Evolutionary conservation across 2,797 vertebrate species (phyloP).

Genomic region (Clarias fuscus): DNA sequence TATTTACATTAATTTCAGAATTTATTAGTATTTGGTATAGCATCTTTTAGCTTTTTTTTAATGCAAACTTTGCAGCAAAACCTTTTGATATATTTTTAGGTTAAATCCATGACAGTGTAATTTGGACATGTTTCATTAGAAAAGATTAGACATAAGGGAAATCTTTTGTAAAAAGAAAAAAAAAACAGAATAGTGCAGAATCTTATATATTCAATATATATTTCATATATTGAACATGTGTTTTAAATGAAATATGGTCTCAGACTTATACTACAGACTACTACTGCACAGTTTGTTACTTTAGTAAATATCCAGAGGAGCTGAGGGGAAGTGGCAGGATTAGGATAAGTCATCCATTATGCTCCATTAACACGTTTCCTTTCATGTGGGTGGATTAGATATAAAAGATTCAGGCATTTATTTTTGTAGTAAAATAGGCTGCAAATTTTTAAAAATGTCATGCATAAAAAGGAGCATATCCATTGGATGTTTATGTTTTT

Average conservation of each 20-base stretch:
- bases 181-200: background rate
- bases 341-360: slow-evolving; percentile 46
- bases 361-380: background rate
- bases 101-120: background rate
- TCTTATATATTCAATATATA: background rate
- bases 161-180: background rate
- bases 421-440: background rate
- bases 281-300: background rate
- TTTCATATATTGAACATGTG: background rate
- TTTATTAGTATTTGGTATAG: background rate
- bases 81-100: background rate
- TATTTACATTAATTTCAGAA: no score
- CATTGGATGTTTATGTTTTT: background rate
- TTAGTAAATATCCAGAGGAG: background rate
- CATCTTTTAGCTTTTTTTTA: background rate
- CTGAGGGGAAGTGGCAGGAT: slow-evolving; percentile 32
- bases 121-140: background rate
- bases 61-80: background rate
- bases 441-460: background rate
- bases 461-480: background rate
- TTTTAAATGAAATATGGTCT: background rate
- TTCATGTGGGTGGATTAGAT: slow-evolving; percentile 5
- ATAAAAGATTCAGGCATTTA: background rate
- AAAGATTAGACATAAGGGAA: background rate
- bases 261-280: background rate